phyloP scores from a whole-genome alignment of 2,113 vertebrate genomes.

The Solea solea region DNA sequence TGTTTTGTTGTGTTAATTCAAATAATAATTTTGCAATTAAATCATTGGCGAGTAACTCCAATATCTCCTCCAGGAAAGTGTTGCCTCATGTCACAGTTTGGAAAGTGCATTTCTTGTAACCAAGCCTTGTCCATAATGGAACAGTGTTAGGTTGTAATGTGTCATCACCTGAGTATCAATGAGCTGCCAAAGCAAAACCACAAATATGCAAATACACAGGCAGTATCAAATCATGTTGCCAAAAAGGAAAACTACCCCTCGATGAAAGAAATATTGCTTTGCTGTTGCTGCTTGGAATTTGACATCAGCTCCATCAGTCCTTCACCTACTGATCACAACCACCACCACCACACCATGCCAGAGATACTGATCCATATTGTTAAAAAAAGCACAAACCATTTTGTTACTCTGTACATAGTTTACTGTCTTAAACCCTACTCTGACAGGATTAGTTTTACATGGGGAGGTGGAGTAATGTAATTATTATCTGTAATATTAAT shows the following conservation, averaged over 20 bases:
- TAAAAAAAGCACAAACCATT: too few species aligned
- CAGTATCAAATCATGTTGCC: not conserved
- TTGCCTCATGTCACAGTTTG: not conserved
- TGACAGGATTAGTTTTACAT: too few species aligned
- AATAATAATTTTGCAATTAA: too few species aligned
- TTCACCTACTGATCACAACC: too few species aligned
- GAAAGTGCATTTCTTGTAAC: not conserved
- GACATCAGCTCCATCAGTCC: too few species aligned
- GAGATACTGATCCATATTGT: not conserved
- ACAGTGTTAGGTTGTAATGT: not conserved
- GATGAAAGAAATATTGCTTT: not conserved
- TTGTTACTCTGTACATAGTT: too few species aligned
- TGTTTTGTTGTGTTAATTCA: too few species aligned
- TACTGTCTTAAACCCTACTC: too few species aligned
- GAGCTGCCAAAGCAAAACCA: not conserved
- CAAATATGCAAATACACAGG: conserved; percentile 4
- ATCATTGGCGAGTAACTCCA: too few species aligned
- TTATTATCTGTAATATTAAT: too few species aligned
- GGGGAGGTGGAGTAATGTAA: too few species aligned
- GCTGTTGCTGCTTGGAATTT: not conserved
- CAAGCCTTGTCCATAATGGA: not conserved
- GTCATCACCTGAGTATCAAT: not conserved
- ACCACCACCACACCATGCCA: not conserved
- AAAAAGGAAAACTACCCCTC: not conserved
- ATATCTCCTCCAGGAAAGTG: too few species aligned